Conservation (phyloP, 2,888 invertebrate genomes). For the Rhogogaster chlorosoma region DNA sequence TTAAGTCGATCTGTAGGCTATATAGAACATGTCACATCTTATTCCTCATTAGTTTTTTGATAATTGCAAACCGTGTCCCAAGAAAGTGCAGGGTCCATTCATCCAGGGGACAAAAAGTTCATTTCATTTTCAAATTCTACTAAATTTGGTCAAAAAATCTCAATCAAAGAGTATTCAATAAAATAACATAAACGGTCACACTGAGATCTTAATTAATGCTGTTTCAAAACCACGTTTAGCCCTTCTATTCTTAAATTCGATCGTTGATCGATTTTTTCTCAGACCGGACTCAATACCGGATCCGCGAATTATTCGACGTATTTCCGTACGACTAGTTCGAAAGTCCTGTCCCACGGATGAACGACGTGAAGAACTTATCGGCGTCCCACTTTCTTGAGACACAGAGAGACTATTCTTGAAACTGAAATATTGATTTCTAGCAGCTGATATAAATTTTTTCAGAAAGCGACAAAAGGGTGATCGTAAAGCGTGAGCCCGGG, state of each 20-base stretch:
- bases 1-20: background rate
- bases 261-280: background rate
- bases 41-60: background rate
- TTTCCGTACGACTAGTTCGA: background rate
- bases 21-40: background rate
- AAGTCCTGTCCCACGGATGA: background rate
- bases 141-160: background rate
- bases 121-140: background rate
- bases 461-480: slow-evolving; percentile 94
- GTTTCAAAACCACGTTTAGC: background rate
- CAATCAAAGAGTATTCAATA: background rate
- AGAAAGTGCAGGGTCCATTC: background rate
- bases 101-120: background rate
- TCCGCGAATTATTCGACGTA: background rate
- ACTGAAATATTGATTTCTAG: background rate
- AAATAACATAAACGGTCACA: background rate
- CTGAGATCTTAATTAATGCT: background rate
- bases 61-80: background rate
- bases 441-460: slow-evolving; percentile 64
- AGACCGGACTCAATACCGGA: background rate
- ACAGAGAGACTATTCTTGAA: background rate
- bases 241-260: background rate
- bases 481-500: slow-evolving; percentile 87
- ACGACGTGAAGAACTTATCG: background rate
- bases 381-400: background rate